Conservation (phyloP, 2,888 invertebrate genomes). For the Cantharis lateralis region DNA sequence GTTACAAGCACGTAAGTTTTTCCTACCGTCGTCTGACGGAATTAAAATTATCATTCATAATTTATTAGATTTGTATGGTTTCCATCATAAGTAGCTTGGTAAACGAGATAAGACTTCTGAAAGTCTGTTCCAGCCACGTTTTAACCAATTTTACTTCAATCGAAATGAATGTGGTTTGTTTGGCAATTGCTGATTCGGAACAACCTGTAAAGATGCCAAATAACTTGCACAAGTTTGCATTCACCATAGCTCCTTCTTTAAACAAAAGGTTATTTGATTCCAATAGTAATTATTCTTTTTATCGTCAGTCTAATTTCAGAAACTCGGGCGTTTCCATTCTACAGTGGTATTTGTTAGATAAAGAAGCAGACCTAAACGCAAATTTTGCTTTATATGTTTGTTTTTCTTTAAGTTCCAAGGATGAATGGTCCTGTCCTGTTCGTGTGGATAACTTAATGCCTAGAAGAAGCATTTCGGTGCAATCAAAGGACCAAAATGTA, state of each 20-base stretch:
- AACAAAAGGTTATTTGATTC: constrained; percentile 51
- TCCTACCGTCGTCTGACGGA: too few relatives aligned
- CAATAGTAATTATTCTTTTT: background rate
- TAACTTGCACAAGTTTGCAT: constrained; percentile 51
- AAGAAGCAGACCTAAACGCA: constrained; percentile 37
- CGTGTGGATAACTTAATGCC: constrained; percentile 60
- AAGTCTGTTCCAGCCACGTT: constrained; percentile 66
- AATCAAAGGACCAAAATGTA: constrained; percentile 50
- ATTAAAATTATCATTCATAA: background rate
- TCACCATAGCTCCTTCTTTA: constrained; percentile 53
- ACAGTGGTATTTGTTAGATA: constrained; percentile 49
- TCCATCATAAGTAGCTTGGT: constrained; percentile 68
- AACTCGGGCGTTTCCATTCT: constrained; percentile 52
- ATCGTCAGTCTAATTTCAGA: constrained; percentile 37
- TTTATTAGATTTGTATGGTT: constrained; percentile 62
- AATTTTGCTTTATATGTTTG: constrained; percentile 50
- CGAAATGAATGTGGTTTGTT: constrained; percentile 61
- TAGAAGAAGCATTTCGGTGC: constrained; percentile 61
- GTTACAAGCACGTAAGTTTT: constrained; percentile 17
- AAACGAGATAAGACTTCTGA: constrained; percentile 69
- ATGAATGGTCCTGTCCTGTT: constrained; percentile 63
- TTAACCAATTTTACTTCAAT: constrained; percentile 64
- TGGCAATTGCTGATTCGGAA: constrained; percentile 56
- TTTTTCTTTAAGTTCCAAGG: constrained; percentile 43
- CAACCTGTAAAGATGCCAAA: constrained; percentile 48